Evolutionary conservation across 2,113 vertebrate species (phyloP), one percentile per base, ranked within the genome.

Genomic region (Cottus gobio): DNA sequence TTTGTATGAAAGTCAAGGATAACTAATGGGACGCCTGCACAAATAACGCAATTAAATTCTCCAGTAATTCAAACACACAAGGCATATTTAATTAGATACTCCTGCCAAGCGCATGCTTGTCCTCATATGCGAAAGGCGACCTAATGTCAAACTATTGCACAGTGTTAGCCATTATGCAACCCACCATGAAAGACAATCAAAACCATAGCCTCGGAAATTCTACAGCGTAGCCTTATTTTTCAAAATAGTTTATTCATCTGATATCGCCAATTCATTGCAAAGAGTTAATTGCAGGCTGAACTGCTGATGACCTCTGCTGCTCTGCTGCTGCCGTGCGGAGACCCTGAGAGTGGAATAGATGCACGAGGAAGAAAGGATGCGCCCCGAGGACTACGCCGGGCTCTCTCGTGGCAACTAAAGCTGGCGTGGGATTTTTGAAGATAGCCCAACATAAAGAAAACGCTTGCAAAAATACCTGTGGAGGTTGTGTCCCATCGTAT

Each of bases 1-100:
- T 93, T 90, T 82, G 62, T 79, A 82, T 89, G 86, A 84, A 90
- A 90, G 83, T 92, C 89, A 90, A 91, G 89, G 84, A 85, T 85
- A 88, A 88, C 84, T 87, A 88, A 90, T 91, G 76, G 79, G 30
- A 62, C 69, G 75, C 39, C 46, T 60, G 81, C 77, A 82, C 61
- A 77, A 88, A 89, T 75, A 85, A 87, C 81, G 72, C 82, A 86
- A 75, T 79, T 62, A 87, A 50, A 72, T 82, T 78, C 63, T 67
- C 48, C 56, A 70, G 73, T 75, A 77, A 80, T 87, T 81, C 64
- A 85, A 86, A 87, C 60, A 77, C 68, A 87, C 79, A 67, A 28
- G 62, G 56, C 71, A 34, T 79, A 87, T 90, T 90, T 86, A 61
- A 90, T 91, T 87, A 84, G 71, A 84, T 84, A 82, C 86, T 89